Conservation (phyloP, 2,113 vertebrate genomes). For the Heterochromis multidens region DNA sequence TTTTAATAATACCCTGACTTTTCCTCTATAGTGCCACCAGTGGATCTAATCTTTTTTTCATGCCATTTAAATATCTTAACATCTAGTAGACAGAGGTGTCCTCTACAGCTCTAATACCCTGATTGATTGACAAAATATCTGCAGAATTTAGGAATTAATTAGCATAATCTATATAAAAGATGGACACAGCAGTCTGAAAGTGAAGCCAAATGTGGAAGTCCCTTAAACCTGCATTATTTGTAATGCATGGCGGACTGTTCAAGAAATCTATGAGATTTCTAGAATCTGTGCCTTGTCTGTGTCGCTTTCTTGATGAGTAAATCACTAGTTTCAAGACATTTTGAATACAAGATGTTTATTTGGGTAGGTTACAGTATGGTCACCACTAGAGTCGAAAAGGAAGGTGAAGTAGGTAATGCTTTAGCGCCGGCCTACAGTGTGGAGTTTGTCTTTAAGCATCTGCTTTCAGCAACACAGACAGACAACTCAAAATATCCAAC, state of each 20-base stretch:
- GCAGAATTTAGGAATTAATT: background rate
- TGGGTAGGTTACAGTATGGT: background rate
- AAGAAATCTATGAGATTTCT: background rate
- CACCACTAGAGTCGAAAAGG: background rate
- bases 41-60: background rate
- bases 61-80: background rate
- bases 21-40: background rate
- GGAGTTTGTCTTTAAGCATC: slow-evolving; percentile 31
- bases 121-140: background rate
- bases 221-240: too few relatives aligned
- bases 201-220: background rate
- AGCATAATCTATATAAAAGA: background rate
- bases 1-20: too few relatives aligned
- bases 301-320: background rate
- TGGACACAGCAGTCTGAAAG: background rate
- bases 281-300: background rate
- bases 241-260: background rate
- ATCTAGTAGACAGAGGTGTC: background rate
- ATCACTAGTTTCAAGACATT: background rate
- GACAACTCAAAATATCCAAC: background rate
- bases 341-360: background rate
- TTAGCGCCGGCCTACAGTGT: background rate
- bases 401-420: background rate
- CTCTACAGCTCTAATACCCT: background rate
- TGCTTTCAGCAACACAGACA: background rate